Base-by-base conservation (phyloP, 1,140 invertebrate genomes). In the Cydia pomonella region DNA sequence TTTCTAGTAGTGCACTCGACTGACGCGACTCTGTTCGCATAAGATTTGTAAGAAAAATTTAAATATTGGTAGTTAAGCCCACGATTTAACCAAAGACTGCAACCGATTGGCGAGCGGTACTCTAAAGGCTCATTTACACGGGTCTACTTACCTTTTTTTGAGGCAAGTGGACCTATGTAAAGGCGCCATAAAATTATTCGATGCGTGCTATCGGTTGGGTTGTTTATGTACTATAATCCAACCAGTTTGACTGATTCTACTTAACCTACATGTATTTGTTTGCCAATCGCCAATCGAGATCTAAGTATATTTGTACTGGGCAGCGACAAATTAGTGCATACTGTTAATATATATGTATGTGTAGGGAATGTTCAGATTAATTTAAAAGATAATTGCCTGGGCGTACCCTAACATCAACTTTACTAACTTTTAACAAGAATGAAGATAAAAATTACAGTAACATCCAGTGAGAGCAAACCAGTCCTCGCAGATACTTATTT, bases 81-180 rank as follows among this genome's bases (percentile, higher is more conserved):
- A 33, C 64, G 44, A 82, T 84, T 78, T 82, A 87, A 85, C 85
- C 85, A 87, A 87, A 87, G 85, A 87, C 80, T 78, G 75, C 44
- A 50, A 59, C 53, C 53, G 53, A 59, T 59, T 59, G 53, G 53
- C 53, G 21, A 59, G 9, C 1, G 53, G 18, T 9, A 23, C 53
- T 23, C 9, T 23, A 12, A 18, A 59, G 21, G 21, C 21, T 5
- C 7, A 12, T 59, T 59, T 23, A 59, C 53, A 59, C 53, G 53
- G 21, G n/a, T 59, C 21, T 1, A 23, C 16, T 18, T 23, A 59
- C 53, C 9, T 38, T 18, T 59, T 59, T 23, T 53, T 21, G 13
- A 18, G 21, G 2, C 21, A 18, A 59, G 53, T 23, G 18, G n/a
- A 23, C 21, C 16, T 21, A 6, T 59, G 53, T 59, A 59, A 59